Conservation (phyloP, 1,140 invertebrate species). For the Elymnias hypermnestra region DNA sequence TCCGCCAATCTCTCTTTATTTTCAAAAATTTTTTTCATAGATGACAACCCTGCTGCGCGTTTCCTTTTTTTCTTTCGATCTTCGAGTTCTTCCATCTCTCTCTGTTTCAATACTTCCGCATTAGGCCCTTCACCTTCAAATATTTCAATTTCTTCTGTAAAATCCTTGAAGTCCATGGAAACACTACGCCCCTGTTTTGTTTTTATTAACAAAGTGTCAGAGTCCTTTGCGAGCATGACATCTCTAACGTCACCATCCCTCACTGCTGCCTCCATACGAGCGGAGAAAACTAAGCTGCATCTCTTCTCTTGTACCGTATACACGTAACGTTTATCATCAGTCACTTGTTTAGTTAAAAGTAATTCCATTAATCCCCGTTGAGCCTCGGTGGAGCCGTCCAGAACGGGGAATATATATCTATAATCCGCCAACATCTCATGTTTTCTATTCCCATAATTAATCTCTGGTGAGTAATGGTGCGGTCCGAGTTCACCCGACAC, state of each 20-base stretch:
- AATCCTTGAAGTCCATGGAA: conserved; percentile 82
- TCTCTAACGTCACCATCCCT: conserved; percentile 85
- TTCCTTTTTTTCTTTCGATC: conserved; percentile 79
- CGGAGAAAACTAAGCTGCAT: conserved; percentile 85
- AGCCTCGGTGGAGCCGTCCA: conserved; percentile 80
- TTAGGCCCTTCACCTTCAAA: conserved; percentile 81
- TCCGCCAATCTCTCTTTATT: conserved; percentile 84
- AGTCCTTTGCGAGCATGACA: conserved; percentile 84
- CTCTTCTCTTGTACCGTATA: conserved; percentile 84
- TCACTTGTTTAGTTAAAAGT: conserved; percentile 78
- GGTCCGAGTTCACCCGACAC: conserved; percentile 76
- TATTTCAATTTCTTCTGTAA: conserved; percentile 77
- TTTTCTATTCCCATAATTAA: conserved; percentile 78
- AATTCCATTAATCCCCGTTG: conserved; percentile 79
- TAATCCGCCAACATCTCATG: conserved; percentile 83
- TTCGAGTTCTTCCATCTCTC: conserved; percentile 77
- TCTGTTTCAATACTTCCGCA: conserved; percentile 78
- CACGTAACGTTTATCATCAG: conserved; percentile 80
- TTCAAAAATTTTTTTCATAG: conserved; percentile 85
- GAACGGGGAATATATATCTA: conserved; percentile 83
- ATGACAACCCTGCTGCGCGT: conserved; percentile 76
- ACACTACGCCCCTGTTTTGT: conserved; percentile 84
- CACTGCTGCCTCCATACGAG: conserved; percentile 85
- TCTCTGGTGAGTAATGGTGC: conserved; percentile 77
- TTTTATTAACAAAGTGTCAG: conserved; percentile 84